Base-by-base conservation (phyloP, 2,888 invertebrate genomes). In the Hartigia nigra region DNA sequence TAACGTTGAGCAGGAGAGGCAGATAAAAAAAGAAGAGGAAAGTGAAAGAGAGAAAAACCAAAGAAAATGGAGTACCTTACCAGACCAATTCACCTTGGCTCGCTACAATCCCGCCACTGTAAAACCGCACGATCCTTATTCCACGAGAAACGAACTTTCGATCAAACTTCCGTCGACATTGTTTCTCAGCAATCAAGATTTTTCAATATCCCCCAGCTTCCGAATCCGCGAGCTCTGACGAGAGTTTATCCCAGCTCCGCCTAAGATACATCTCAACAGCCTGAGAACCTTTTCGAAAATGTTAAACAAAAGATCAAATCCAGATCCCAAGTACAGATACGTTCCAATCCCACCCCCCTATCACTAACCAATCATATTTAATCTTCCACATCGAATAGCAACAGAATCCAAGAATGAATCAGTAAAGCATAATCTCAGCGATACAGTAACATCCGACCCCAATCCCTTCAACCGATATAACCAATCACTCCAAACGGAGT, bases 21-120 rank as follows among this genome's bases (percentile, higher is more conserved):
- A 55, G 34, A 36, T 55, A 70, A 70, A 70, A 78, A 78, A 72
- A 70, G n/a, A n/a, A n/a, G n/a, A 31, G 55, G 9, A 23, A 55
- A 55, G 55, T 55, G 23, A 55, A 9, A 23, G 55, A 3, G 55
- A 55, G 23, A 55, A 9, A 23, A 55, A 55, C 9, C 14, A 55
- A 9, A 23, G 23, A 55, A 55, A 55, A 23, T 23, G 55, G 9
- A 55, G 23, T 55, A 55, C 23, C 23, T 55, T 23, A 9, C 23
- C 55, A 55, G 55, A 23, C 55, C 55, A 55, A 55, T 55, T 55
- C 9, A 55, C 55, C 55, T 23, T 23, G 23, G 23, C 9, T 55
- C 55, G 9, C 55, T 55, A 55, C 14, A 5, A 23, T 23, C 23
- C 9, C 55, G 9, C 55, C 1, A 23, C 55, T 9, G 23, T 55